Evolutionary conservation across 2,888 invertebrate species (phyloP).

Genomic region (Eupeodes luniger): DNA sequence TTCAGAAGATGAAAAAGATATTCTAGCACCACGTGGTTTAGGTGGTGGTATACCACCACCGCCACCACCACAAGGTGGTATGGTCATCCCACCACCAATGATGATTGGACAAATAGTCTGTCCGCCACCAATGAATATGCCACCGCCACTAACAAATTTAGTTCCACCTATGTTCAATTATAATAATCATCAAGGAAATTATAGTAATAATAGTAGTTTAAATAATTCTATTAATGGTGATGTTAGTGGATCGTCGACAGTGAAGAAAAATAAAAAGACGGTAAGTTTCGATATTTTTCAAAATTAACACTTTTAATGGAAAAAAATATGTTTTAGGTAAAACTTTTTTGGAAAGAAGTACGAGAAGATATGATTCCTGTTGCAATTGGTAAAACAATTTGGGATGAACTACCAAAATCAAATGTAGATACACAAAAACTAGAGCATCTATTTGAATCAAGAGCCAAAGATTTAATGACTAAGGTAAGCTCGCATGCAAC

Average conservation of each 20-base stretch:
- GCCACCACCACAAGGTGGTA: conserved; percentile 89
- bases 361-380: conserved; percentile 87
- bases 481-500: conserved; percentile 87
- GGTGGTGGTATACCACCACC: conserved; percentile 90
- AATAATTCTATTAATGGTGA: conserved; percentile 82
- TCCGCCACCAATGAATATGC: conserved; percentile 84
- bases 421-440: conserved; percentile 95
- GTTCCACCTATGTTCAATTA: conserved; percentile 85
- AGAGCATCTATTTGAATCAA: conserved; percentile 98
- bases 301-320: background rate
- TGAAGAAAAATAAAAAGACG: conserved; percentile 96
- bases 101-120: conserved; percentile 80
- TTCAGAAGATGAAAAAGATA: conserved; percentile 94
- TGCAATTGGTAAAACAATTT: conserved; percentile 90
- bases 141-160: conserved; percentile 85
- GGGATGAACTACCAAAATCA: conserved; percentile 95
- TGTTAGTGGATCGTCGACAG: conserved; percentile 82
- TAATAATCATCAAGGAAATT: conserved; percentile 79
- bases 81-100: conserved; percentile 85
- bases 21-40: conserved; percentile 88
- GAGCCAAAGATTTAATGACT: conserved; percentile 96
- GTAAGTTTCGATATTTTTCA: conserved; percentile 84
- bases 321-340: conserved; percentile 83
- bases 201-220: conserved; percentile 82
- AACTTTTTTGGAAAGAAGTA: conserved; percentile 98